phyloP scores from a whole-genome alignment of 2,113 vertebrate genomes.

The Seriola aureovittata region DNA sequence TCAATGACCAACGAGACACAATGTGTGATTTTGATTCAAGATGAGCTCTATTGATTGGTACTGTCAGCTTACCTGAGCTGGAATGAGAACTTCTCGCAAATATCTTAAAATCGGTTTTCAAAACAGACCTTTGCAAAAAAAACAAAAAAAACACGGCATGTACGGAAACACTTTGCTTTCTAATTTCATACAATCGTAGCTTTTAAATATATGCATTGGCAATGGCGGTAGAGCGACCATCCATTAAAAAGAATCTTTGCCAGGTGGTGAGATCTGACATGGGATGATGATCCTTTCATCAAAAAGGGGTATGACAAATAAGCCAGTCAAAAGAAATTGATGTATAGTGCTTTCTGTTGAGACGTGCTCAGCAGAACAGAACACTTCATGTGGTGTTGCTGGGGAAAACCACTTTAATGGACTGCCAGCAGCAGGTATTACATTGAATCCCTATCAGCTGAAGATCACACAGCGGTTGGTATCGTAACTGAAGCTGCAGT shows the following conservation, averaged over 20 bases:
- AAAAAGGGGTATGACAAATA: background rate
- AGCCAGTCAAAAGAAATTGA: constrained; percentile 5
- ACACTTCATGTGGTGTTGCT: constrained; percentile 33
- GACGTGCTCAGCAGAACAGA: constrained; percentile 33
- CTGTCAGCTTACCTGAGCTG: background rate
- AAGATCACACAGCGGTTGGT: constrained; percentile 17
- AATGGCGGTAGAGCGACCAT: background rate
- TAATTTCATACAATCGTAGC: background rate
- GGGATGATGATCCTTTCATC: background rate
- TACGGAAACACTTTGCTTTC: background rate
- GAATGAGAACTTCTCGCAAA: background rate
- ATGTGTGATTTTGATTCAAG: constrained; percentile 60
- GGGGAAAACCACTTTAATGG: constrained; percentile 13
- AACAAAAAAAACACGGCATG: background rate
- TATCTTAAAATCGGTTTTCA: background rate
- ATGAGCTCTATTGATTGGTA: constrained; percentile 41
- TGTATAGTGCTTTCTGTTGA: background rate
- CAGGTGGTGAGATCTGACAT: constrained; percentile 4
- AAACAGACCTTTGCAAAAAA: background rate
- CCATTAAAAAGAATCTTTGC: background rate
- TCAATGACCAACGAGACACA: constrained; percentile 68
- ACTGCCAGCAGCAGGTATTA: constrained; percentile 44
- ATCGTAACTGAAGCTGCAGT: background rate
- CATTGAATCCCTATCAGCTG: constrained; percentile 6
- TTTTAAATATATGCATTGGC: background rate